Conservation (phyloP, 2,113 vertebrate genomes). For the Prinia subflava region DNA sequence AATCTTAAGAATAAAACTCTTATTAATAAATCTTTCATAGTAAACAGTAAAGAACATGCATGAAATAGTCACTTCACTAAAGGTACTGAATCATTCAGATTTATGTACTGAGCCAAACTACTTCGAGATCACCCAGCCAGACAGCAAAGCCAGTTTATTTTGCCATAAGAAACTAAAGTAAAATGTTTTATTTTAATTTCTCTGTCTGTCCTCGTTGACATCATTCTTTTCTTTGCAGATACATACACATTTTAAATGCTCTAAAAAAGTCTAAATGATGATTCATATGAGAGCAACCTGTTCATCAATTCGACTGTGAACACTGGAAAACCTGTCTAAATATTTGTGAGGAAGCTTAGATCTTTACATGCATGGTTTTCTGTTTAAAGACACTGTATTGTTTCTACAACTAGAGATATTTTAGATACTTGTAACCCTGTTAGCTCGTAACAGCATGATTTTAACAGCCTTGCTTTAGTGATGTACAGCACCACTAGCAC, state of each 20-base stretch:
- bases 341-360: neutral
- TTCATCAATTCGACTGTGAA: fast-evolving
- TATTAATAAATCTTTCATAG: neutral
- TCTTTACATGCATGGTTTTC: too few relatives aligned
- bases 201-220: neutral
- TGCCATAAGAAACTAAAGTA: neutral
- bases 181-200: neutral
- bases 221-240: neutral
- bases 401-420: neutral
- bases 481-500: neutral
- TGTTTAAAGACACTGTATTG: neutral
- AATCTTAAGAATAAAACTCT: neutral
- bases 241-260: neutral
- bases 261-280: fast-evolving
- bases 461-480: neutral
- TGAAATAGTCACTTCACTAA: neutral
- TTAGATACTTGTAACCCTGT: neutral
- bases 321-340: neutral
- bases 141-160: neutral
- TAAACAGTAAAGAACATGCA: neutral
- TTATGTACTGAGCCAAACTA: neutral
- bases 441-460: neutral
- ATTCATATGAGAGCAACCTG: neutral
- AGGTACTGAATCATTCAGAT: neutral
- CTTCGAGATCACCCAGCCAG: neutral